These are phyloP conservation scores for Sphenopsis melanotis DNA, from an alignment of 2,797 vertebrate genomes.

Conservation along the genomic window DNA sequence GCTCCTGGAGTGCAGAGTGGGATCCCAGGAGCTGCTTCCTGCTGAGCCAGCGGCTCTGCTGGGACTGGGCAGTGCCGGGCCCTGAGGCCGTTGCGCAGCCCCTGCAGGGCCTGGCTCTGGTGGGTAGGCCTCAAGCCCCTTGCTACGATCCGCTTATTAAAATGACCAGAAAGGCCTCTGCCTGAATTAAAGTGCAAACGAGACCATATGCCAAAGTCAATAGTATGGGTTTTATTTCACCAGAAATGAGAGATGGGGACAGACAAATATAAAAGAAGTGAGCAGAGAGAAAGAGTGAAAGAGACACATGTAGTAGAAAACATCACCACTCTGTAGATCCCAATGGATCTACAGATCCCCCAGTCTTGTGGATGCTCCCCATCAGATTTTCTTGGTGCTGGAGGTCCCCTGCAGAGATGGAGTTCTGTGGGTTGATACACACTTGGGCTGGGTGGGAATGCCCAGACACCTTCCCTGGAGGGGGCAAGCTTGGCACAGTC, in stretches of 20 bases:
- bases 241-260: background rate
- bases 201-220: background rate
- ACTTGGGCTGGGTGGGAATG: background rate
- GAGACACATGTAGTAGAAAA: background rate
- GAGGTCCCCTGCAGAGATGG: background rate
- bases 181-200: background rate
- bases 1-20: background rate
- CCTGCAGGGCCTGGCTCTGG: background rate
- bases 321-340: background rate
- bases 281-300: background rate
- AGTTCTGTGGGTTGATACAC: too few relatives aligned
- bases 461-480: background rate
- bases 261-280: background rate
- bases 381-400: background rate
- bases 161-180: background rate
- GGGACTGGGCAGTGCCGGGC: background rate
- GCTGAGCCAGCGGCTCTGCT: background rate
- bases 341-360: background rate
- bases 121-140: background rate
- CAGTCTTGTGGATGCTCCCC: too few relatives aligned
- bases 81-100: background rate
- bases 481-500: fast-evolving
- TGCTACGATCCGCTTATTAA: fast-evolving
- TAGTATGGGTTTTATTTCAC: background rate
- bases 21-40: background rate